Base-by-base conservation (phyloP, 2,797 vertebrate genomes). In the Hydrocynus forskahlii region DNA sequence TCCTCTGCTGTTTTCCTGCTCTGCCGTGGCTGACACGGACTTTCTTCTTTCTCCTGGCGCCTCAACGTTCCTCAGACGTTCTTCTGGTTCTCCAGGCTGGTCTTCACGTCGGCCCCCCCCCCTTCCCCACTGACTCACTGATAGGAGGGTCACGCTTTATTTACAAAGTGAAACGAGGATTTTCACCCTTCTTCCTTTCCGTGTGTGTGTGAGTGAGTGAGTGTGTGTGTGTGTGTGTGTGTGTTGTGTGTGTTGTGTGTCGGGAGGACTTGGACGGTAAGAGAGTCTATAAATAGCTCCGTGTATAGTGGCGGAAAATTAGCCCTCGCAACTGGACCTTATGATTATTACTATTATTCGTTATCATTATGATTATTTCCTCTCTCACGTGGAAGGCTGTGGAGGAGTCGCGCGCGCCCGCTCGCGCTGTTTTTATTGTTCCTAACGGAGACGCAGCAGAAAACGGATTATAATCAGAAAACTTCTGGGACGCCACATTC, bases 221-320 rank as follows among this genome's bases (percentile, higher is more conserved):
- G 7, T 43, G 40, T 43, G 40, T 43, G 40, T 43, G 40, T 43
- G 40, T 43, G 40, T 43, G 43, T 43, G 43, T 43, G 43, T 43
- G 43, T 79, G 87, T 79, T 52, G 86, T 86, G 87, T 75, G 73
- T 17, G 78, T 29, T 29, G 86, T 86, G 86, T 75, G 76, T 19
- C 40, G 57, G 78, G 78, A 83, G 88, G 89, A 89, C 88, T 85
- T 87, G 88, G 89, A 88, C 90, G 89, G 90, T 88, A 91, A 93
- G 91, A 94, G 82, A 87, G 86, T 91, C 94, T 95, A 95, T 92
- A 92, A 94, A 94, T 94, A 95, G 92, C 92, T 83, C 92, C 23
- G n/a, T 14, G 17, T 7, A 59, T 14, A 54, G 19, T 16, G 86
- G 92, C 92, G 55, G 23, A 43, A 29, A 29, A 29, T 29, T 29